A percentile compares a stretch with the other conserved stretches of the same genome.
phyloP scores from a whole-genome alignment of 2,797 vertebrate genomes.

The Notoglanidium macrostoma region DNA sequence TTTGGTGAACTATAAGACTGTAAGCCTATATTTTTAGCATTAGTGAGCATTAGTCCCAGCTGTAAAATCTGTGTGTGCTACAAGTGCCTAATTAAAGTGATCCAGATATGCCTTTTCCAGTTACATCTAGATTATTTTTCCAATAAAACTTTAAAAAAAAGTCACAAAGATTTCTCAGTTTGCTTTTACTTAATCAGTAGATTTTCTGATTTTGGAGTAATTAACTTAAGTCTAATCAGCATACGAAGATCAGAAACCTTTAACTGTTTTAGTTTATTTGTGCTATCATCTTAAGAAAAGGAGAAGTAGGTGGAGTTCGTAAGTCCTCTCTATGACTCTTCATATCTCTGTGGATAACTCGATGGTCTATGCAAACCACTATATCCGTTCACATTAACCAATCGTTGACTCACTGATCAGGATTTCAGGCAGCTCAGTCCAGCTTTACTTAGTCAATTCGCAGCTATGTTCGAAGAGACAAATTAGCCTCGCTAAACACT shows the following conservation, averaged over 20 bases:
- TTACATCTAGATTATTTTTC: neutral
- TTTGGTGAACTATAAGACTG: neutral
- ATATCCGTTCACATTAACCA: neutral
- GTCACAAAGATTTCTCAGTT: neutral
- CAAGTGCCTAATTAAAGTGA: neutral
- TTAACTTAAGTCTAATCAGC: neutral
- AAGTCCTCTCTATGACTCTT: neutral
- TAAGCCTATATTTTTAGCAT: neutral
- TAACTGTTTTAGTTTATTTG: neutral
- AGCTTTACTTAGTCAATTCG: neutral
- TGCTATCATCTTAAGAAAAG: neutral
- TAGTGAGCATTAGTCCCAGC: neutral
- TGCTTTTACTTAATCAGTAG: neutral
- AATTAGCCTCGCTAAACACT: neutral
- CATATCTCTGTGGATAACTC: neutral
- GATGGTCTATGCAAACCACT: neutral
- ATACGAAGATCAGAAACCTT: neutral
- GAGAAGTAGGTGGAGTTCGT: neutral
- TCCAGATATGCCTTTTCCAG: neutral
- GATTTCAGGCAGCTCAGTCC: neutral
- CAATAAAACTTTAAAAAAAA: neutral
- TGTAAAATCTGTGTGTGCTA: neutral
- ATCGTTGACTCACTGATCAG: neutral
- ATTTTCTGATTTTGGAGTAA: neutral
- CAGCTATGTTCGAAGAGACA: neutral